Conservation (phyloP, 2,797 vertebrate species). For the Arremon brunneinucha region DNA sequence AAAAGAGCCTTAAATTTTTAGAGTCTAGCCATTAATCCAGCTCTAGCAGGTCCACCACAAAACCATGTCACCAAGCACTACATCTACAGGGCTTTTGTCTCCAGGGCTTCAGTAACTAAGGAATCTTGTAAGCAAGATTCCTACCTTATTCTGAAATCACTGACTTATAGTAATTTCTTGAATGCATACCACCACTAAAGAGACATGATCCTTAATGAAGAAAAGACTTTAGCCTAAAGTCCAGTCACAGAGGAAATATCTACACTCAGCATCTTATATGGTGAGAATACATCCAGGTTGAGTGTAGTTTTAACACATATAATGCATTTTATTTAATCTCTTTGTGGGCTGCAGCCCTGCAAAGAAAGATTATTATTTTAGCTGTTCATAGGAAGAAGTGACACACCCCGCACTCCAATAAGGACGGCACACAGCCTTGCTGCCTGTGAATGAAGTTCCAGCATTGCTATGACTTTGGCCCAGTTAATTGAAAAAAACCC, state of each 20-base stretch:
- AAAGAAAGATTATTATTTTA: background rate
- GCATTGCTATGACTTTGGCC: background rate
- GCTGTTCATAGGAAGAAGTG: background rate
- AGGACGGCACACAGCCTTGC: background rate
- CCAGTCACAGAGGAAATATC: background rate
- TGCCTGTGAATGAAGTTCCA: background rate
- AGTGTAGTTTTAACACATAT: background rate
- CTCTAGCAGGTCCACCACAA: background rate
- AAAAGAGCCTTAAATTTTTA: background rate
- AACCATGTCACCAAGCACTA: background rate
- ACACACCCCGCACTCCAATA: background rate
- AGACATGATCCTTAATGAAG: background rate
- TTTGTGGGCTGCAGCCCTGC: background rate
- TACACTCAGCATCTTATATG: background rate
- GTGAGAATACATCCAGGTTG: background rate
- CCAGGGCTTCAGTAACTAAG: background rate
- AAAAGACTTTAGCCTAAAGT: background rate
- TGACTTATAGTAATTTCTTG: background rate
- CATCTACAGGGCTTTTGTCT: background rate
- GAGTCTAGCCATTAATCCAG: background rate
- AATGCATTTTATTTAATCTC: background rate
- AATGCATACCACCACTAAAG: background rate
- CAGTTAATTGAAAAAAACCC: background rate
- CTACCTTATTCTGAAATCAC: background rate
- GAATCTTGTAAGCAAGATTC: background rate